These are phyloP conservation scores for Druon quercuslanigerum DNA, from an alignment of 1,140 invertebrate species.

Conservation along the genomic window DNA sequence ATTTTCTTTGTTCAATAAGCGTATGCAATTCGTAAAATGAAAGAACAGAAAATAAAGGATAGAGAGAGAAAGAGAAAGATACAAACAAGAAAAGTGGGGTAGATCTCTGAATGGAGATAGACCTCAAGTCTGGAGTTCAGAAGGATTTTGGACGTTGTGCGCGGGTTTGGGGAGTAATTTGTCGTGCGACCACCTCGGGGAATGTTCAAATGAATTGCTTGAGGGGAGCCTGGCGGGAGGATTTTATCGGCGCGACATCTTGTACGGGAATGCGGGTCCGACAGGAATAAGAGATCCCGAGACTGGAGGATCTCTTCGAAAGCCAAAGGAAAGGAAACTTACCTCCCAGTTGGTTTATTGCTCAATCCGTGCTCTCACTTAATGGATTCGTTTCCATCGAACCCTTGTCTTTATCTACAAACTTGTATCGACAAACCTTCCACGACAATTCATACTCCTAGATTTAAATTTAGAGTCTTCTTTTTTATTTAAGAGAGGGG, in stretches of 20 bases:
- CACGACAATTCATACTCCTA: constrained; percentile 2
- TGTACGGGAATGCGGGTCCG: constrained; percentile 74
- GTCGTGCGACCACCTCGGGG: constrained; percentile 76
- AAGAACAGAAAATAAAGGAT: constrained; percentile 35
- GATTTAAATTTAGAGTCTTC: not conserved
- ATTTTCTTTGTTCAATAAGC: constrained; percentile 55
- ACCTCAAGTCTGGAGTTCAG: constrained; percentile 43
- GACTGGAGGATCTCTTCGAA: constrained; percentile 43
- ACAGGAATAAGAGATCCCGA: constrained; percentile 63
- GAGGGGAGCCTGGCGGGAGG: constrained; percentile 58
- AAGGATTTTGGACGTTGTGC: constrained; percentile 61
- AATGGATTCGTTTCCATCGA: constrained; percentile 72
- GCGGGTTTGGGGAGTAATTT: constrained; percentile 74
- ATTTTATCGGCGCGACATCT: constrained; percentile 76
- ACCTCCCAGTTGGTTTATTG: constrained; percentile 75
- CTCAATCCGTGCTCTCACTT: constrained; percentile 71
- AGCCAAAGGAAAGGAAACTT: constrained; percentile 60
- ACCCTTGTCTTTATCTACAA: constrained; percentile 25
- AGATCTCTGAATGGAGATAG: constrained; percentile 73
- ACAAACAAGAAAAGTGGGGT: constrained; percentile 32
- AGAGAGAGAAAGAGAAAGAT: constrained; percentile 1
- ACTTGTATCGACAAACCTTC: constrained; percentile 20
- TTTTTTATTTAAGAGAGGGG: too few species aligned
- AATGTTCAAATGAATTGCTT: constrained; percentile 76
- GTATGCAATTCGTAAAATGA: constrained; percentile 45